phyloP scores from a whole-genome alignment of 1,140 invertebrate species.

The Oreohelix idahoensis region DNA sequence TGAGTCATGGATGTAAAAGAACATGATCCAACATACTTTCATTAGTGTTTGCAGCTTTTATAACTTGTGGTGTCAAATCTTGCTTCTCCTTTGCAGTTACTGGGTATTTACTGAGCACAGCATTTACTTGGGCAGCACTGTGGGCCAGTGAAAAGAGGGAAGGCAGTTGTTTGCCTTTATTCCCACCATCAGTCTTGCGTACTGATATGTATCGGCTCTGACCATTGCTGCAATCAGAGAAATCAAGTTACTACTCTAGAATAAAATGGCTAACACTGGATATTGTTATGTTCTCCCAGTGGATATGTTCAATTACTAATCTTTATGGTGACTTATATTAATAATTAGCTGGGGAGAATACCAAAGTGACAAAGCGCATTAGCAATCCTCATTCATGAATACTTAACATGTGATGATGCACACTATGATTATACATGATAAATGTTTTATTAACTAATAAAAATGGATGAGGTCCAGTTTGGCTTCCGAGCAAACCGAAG shows the following conservation, averaged over 20 bases:
- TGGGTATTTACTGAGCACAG: conserved; percentile 21
- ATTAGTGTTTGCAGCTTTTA: neutral
- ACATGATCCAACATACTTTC: conserved; percentile 15
- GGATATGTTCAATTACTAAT: too few species aligned
- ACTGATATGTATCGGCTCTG: conserved; percentile 39
- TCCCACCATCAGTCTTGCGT: conserved; percentile 25
- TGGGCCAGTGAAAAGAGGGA: conserved; percentile 14
- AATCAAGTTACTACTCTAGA: neutral
- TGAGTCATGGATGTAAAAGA: too few species aligned
- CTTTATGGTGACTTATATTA: too few species aligned
- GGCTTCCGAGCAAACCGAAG: too few species aligned
- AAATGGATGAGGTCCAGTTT: too few species aligned
- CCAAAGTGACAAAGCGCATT: too few species aligned
- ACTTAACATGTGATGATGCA: too few species aligned
- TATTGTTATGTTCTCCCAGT: too few species aligned
- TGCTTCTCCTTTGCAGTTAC: conserved; percentile 30
- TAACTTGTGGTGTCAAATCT: neutral
- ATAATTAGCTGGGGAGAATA: too few species aligned
- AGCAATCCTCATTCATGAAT: too few species aligned
- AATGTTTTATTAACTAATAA: too few species aligned
- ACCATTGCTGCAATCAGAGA: conserved; percentile 34
- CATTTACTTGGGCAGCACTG: conserved; percentile 16
- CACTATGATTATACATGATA: too few species aligned
- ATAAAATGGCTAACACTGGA: neutral
- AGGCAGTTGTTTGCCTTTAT: neutral